A percentile compares a stretch with the other conserved stretches of the same genome.
phyloP scores from a whole-genome alignment of 92 coral and sea anemone species.

The Siderastrea siderea region DNA sequence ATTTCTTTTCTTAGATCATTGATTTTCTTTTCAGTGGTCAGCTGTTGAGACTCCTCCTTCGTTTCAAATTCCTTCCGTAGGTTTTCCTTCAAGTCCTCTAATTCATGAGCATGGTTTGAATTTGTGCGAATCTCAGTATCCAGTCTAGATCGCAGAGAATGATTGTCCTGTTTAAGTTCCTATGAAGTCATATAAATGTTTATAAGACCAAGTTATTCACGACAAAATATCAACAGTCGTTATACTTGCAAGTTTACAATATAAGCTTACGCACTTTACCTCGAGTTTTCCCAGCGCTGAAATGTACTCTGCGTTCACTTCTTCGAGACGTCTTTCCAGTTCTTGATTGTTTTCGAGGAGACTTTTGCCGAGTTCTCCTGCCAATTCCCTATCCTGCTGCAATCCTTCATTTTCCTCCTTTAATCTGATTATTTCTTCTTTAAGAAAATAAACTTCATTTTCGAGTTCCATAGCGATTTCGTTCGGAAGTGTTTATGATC shows the following conservation, averaged over 20 bases:
- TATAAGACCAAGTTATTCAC: not conserved
- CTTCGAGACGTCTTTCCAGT: slow-evolving; percentile 82
- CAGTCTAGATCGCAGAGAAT: slow-evolving; percentile 71
- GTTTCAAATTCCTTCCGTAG: slow-evolving; percentile 83
- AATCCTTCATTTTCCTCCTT: slow-evolving; percentile 68
- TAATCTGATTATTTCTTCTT: slow-evolving; percentile 54
- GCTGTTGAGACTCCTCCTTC: slow-evolving; percentile 71
- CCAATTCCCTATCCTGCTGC: slow-evolving; percentile 79
- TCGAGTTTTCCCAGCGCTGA: slow-evolving; percentile 71
- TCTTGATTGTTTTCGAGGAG: slow-evolving; percentile 90
- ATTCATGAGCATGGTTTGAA: slow-evolving; percentile 74
- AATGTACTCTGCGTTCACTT: slow-evolving; percentile 69
- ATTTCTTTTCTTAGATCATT: slow-evolving; percentile 87
- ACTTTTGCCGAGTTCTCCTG: slow-evolving; percentile 90
- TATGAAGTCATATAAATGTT: not conserved
- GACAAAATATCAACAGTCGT: not conserved
- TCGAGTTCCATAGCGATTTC: slow-evolving; percentile 17
- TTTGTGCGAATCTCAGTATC: slow-evolving; percentile 76
- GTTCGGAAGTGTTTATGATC: not conserved
- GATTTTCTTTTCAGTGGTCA: slow-evolving; percentile 81
- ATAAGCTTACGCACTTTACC: slow-evolving; percentile 32
- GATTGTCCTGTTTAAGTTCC: slow-evolving; percentile 94
- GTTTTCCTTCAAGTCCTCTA: slow-evolving; percentile 85
- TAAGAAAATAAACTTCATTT: slow-evolving; percentile 30
- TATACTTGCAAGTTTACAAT: not conserved